Conservation (phyloP, 2,888 invertebrate genomes). For the Stegophylla sp. region DNA sequence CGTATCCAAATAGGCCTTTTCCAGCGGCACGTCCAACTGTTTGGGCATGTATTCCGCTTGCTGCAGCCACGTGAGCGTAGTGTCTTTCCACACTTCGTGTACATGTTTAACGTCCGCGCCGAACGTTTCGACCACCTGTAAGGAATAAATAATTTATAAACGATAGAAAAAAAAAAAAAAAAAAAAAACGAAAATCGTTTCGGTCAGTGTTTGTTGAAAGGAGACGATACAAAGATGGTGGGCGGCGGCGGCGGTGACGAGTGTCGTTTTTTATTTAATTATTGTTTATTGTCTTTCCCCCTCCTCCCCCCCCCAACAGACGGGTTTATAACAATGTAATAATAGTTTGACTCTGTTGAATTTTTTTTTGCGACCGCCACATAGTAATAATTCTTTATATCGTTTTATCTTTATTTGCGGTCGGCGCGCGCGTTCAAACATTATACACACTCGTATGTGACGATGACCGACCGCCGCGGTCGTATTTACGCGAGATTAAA, state of each 20-base stretch:
- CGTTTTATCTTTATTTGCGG: conserved; percentile 48
- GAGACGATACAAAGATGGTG: not conserved
- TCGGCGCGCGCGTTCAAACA: conserved; percentile 6
- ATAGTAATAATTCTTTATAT: not conserved
- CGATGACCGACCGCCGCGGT: not conserved
- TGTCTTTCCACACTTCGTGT: conserved; percentile 39
- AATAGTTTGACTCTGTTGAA: not conserved
- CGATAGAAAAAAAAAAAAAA: not conserved
- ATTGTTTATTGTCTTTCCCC: no score
- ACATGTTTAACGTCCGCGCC: conserved; percentile 31
- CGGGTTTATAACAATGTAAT: conserved; percentile 3
- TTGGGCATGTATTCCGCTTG: conserved; percentile 47
- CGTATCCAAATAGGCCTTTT: conserved; percentile 1
- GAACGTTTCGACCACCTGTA: conserved; percentile 50
- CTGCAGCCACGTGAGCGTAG: conserved; percentile 19
- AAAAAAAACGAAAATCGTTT: conserved; percentile 11
- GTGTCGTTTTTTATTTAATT: not conserved
- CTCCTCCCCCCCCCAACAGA: not conserved
- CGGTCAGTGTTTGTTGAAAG: not conserved
- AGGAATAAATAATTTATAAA: no score
- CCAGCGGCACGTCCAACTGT: conserved; percentile 38
- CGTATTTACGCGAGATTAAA: conserved; percentile 33
- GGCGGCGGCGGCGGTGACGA: not conserved
- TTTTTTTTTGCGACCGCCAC: not conserved
- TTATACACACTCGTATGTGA: not conserved